Conservation (phyloP, 2,888 invertebrate genomes). For the Fissipunctia ypsillon region DNA sequence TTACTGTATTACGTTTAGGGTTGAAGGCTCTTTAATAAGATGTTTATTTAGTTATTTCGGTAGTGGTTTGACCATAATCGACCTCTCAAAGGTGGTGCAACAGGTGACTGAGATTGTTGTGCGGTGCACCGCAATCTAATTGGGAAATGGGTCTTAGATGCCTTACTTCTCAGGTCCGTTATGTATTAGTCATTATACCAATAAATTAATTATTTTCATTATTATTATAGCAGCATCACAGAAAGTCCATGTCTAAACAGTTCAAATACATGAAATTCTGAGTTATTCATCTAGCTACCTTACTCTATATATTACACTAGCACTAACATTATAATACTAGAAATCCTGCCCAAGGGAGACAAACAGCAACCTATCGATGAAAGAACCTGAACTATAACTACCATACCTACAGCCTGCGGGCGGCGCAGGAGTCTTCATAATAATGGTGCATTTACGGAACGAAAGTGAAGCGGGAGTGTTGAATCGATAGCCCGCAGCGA, state of each 20-base stretch:
- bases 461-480: constrained; percentile 47
- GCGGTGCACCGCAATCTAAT: background rate
- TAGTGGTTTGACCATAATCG: background rate
- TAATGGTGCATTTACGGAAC: constrained; percentile 23
- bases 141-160: background rate
- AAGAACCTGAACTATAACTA: constrained; percentile 40
- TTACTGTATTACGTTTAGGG: background rate
- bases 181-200: too few relatives aligned
- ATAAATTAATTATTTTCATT: too few relatives aligned
- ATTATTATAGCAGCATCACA: too few relatives aligned
- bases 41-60: background rate
- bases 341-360: constrained; percentile 32
- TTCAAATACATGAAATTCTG: too few relatives aligned
- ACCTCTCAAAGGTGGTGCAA: background rate
- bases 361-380: constrained; percentile 36
- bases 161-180: too few relatives aligned
- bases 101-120: background rate
- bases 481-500: constrained; percentile 32
- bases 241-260: too few relatives aligned
- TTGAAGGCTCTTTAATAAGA: background rate
- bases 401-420: constrained; percentile 4
- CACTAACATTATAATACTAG: constrained; percentile 12
- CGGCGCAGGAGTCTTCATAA: constrained; percentile 26
- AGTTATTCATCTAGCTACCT: too few relatives aligned
- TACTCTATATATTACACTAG: constrained; percentile 1